Conservation (phyloP, 2,113 vertebrate species). For the Gobius niger region DNA sequence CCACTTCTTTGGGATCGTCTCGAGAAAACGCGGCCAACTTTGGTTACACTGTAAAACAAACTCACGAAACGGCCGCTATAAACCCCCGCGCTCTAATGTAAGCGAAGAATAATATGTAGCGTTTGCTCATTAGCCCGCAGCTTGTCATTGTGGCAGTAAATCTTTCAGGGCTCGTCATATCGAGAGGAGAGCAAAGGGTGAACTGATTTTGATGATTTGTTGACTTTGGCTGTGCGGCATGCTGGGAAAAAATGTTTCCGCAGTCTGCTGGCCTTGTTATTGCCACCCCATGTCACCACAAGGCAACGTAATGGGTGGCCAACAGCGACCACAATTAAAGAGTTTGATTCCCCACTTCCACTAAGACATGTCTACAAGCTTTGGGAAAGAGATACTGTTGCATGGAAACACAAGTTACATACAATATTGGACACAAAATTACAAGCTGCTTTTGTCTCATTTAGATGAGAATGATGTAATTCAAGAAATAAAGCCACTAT, state of each 20-base stretch:
- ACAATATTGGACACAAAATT: neutral
- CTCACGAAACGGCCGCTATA: conserved; percentile 22
- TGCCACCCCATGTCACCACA: conserved; percentile 62
- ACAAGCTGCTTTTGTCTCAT: neutral
- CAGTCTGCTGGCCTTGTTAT: conserved; percentile 52
- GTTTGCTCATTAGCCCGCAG: conserved; percentile 28
- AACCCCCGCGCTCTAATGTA: conserved; percentile 15
- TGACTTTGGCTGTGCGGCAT: conserved; percentile 58
- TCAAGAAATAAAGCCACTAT: too few relatives aligned
- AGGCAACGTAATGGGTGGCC: conserved; percentile 67
- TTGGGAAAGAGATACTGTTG: neutral
- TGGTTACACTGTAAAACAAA: conserved; percentile 40
- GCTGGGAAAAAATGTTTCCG: conserved; percentile 57
- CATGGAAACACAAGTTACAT: neutral
- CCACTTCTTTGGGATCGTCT: conserved; percentile 49
- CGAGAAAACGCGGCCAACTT: conserved; percentile 23
- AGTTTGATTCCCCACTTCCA: conserved; percentile 58
- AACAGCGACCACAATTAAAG: conserved; percentile 66
- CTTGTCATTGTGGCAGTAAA: conserved; percentile 53
- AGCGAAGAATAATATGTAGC: conserved; percentile 30
- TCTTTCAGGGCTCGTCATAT: conserved; percentile 36
- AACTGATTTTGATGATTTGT: conserved; percentile 63
- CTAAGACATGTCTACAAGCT: conserved; percentile 9
- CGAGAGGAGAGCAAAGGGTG: conserved; percentile 25
- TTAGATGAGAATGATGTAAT: neutral